These are phyloP conservation scores for Oryzaephilus surinamensis DNA, from an alignment of 1,140 invertebrate genomes.

Conservation along the genomic window DNA sequence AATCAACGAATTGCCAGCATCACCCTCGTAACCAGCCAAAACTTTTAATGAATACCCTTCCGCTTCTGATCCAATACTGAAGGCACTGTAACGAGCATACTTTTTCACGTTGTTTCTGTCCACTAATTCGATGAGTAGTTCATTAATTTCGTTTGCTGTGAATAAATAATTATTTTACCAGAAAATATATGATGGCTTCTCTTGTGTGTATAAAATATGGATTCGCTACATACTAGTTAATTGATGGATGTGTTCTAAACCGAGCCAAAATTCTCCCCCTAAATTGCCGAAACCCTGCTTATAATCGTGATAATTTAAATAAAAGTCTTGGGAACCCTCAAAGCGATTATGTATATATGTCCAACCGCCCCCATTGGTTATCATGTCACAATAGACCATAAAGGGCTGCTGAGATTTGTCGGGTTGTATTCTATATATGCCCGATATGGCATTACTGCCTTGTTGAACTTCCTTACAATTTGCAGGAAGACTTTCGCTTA, in stretches of 20 bases:
- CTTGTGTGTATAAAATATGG: too few species aligned
- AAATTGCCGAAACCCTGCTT: slow-evolving; percentile 40
- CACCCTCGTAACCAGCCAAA: slow-evolving; percentile 2
- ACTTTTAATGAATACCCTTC: slow-evolving; percentile 7
- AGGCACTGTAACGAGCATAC: slow-evolving; percentile 2
- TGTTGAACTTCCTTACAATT: slow-evolving; percentile 10
- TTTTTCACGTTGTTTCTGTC: neutral
- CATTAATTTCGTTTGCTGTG: slow-evolving; percentile 6
- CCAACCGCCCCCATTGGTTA: slow-evolving; percentile 46
- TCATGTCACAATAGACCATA: slow-evolving; percentile 49
- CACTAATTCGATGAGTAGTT: slow-evolving; percentile 2
- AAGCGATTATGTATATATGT: slow-evolving; percentile 49
- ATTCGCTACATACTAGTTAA: slow-evolving; percentile 25
- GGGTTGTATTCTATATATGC: slow-evolving; percentile 31
- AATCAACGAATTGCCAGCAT: slow-evolving; percentile 3
- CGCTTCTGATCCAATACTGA: slow-evolving; percentile 1
- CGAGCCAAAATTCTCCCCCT: slow-evolving; percentile 40
- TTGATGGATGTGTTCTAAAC: slow-evolving; percentile 35
- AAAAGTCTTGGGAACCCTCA: slow-evolving; percentile 50
- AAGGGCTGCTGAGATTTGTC: slow-evolving; percentile 35
- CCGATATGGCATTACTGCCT: slow-evolving; percentile 20
- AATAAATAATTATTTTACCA: slow-evolving; percentile 6
- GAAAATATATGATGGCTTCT: too few species aligned
- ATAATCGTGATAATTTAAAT: slow-evolving; percentile 51
- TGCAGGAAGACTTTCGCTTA: slow-evolving; percentile 4